phyloP scores from a whole-genome alignment of 1,140 invertebrate genomes.

The Philopotamus ludificatus region DNA sequence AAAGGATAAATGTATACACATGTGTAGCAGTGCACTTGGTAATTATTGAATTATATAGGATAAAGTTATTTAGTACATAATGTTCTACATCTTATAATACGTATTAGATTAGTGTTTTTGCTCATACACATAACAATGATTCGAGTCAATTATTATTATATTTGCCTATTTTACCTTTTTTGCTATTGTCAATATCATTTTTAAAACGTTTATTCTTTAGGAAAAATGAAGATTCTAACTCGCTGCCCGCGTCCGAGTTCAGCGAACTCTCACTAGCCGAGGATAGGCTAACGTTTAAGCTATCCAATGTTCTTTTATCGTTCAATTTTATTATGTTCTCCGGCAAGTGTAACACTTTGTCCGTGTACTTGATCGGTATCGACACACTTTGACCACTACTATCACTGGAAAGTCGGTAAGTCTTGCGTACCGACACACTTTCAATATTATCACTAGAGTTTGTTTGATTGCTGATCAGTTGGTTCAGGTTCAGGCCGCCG shows the following conservation, averaged over 20 bases:
- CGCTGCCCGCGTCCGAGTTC: conserved; percentile 8
- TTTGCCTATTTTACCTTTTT: conserved; percentile 35
- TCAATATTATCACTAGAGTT: conserved; percentile 13
- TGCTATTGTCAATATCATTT: conserved; percentile 33
- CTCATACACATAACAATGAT: conserved; percentile 10
- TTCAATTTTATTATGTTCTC: conserved; percentile 33
- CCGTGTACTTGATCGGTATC: conserved; percentile 24
- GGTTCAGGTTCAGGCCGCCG: conserved; percentile 43
- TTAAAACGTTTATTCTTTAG: conserved; percentile 32
- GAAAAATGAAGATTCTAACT: conserved; percentile 21
- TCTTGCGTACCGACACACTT: conserved; percentile 9
- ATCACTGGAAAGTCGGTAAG: conserved; percentile 24
- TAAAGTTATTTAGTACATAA: conserved; percentile 15
- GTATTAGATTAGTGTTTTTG: no score
- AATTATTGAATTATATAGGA: conserved; percentile 25
- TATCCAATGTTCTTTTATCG: conserved; percentile 31
- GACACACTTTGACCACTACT: conserved; percentile 9
- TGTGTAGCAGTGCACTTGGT: no score
- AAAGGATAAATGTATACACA: no score
- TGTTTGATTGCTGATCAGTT: conserved; percentile 30
- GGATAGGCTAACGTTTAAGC: conserved; percentile 17
- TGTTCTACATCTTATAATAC: conserved; percentile 16
- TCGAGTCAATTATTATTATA: conserved; percentile 29
- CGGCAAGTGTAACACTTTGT: conserved; percentile 32
- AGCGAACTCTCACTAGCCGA: conserved; percentile 27